Conservation (phyloP, 2,113 vertebrate species). For the human region DNA sequence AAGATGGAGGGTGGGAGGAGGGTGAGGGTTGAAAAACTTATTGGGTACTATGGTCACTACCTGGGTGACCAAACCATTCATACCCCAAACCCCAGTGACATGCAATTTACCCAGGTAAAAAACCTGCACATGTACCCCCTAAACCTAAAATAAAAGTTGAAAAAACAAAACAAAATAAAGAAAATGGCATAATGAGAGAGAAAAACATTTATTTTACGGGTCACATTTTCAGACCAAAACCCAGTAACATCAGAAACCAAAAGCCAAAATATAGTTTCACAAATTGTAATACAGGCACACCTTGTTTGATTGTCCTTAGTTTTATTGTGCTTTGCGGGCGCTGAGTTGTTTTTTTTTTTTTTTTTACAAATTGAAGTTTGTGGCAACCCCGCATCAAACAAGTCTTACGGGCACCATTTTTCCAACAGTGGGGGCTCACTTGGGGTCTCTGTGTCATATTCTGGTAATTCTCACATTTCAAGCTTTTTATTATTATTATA, state of each 20-base stretch:
- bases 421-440: neutral
- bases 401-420: neutral
- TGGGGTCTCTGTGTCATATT: neutral
- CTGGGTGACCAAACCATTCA: too few relatives aligned
- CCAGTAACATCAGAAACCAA: neutral
- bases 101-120: too few relatives aligned
- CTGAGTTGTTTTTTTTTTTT: neutral
- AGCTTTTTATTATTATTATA: neutral
- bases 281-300: neutral
- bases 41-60: too few relatives aligned
- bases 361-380: neutral
- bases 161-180: neutral
- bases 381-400: neutral
- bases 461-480: neutral
- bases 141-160: too few relatives aligned
- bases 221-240: neutral
- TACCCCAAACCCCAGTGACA: too few relatives aligned
- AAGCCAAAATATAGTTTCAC: neutral
- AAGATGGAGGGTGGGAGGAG: too few relatives aligned
- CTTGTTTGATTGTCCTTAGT: neutral
- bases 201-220: neutral
- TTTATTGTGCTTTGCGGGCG: neutral
- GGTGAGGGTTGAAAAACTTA: too few relatives aligned
- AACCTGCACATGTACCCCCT: too few relatives aligned
- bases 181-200: neutral